Evolutionary conservation across 2,888 invertebrate species (phyloP), one percentile per base, ranked within the genome.

Genomic region (Petrolisthes cinctipes): DNA sequence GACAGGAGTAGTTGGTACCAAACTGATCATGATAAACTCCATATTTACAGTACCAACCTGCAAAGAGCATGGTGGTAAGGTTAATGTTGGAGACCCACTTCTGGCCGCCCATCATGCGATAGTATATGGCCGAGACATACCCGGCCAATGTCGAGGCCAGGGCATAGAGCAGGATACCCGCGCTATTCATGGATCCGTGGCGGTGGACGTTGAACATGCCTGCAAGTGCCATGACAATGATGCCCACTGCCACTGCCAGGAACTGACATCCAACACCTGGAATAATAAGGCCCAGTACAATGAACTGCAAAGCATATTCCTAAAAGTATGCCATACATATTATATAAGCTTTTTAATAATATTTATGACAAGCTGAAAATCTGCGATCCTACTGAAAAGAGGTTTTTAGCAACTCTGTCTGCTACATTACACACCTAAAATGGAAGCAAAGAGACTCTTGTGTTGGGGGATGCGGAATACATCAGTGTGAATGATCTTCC

Each of bases 41-140:
- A 37, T 37, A 37, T 37, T 37, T 37, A 37, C 37, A 37, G 6
- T 14, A 79, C 83, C 6, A 76, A 85, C 88, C 92, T 37, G 93
- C 93, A 92, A 94, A 94, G 7, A 94, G 92, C 82, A 93, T 92
- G 2, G 93, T 93, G 4, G 94, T 94, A 4, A 94, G 91, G 91
- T 94, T 94, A 87, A 94, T 93, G 91, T 93, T 94, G 92, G 93
- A 93, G 20, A 94, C 93, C 94, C 94, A 94, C 88, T 92, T 92
- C 54, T 92, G 92, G 56, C 93, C 93, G 54, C 93, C 93, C 80
- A 93, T 93, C 93, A 94, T 93, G 91, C 93, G 92, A 82, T 92
- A 92, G 91, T 93, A 94, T 92, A 93, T 92, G 86, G 92, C 92
- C 14, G 94, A 93, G 82, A 94, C 93, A 91, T 93, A 94, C n/a